Evolutionary conservation across 2,113 vertebrate genomes (phyloP).

Genomic region (Halcyon malimbica): DNA sequence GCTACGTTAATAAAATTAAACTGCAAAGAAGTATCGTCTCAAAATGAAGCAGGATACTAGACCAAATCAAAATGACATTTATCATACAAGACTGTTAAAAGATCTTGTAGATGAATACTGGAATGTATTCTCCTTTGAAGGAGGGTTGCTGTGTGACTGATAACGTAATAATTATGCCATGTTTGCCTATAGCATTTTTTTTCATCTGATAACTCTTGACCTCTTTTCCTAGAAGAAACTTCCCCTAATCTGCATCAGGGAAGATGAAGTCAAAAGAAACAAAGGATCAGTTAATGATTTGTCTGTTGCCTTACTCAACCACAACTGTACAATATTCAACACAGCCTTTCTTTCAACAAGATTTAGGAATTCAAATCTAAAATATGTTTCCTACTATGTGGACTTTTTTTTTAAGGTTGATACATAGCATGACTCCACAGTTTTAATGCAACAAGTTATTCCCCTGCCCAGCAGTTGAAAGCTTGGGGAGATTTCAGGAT

Average conservation of each 20-base stretch:
- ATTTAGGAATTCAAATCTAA: neutral
- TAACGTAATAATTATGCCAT: neutral
- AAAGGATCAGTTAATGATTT: neutral
- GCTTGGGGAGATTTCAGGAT: neutral
- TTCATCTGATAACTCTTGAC: neutral
- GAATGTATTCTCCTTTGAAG: neutral
- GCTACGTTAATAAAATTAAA: slow-evolving; percentile 61
- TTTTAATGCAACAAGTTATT: neutral
- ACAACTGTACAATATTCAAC: neutral
- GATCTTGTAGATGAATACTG: slow-evolving; percentile 19
- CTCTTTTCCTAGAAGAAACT: neutral
- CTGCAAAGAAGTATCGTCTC: slow-evolving; percentile 25
- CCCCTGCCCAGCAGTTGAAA: neutral
- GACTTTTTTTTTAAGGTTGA: neutral
- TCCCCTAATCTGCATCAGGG: neutral
- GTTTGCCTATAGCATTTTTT: neutral
- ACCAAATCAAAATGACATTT: slow-evolving; percentile 50
- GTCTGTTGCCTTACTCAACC: neutral
- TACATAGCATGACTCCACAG: neutral
- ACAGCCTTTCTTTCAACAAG: neutral
- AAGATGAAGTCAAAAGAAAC: neutral
- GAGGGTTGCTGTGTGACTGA: neutral
- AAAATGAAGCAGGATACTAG: slow-evolving; percentile 43
- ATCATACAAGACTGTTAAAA: slow-evolving; percentile 25
- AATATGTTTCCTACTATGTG: neutral